These are phyloP conservation scores for Carettochelys insculpta DNA, from an alignment of 2,113 vertebrate species.

Conservation along the genomic window DNA sequence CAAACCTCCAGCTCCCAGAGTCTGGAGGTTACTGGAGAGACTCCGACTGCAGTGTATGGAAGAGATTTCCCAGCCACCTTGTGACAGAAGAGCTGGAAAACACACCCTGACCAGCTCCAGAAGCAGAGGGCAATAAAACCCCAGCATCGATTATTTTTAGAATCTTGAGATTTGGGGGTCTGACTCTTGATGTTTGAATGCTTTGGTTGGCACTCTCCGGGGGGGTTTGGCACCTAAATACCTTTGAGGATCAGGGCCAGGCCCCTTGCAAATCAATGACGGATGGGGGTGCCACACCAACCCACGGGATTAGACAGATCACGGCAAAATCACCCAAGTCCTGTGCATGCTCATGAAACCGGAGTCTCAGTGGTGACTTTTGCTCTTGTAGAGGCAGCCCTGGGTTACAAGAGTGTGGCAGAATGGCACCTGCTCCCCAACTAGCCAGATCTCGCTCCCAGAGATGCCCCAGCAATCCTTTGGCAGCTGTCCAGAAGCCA, in stretches of 20 bases:
- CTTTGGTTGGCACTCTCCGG: not conserved
- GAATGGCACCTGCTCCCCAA: not conserved
- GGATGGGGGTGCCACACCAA: not conserved
- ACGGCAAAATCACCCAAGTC: not conserved
- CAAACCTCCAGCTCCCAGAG: not conserved
- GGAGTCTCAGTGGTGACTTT: not conserved
- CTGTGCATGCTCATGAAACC: not conserved
- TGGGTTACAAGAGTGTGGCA: not conserved
- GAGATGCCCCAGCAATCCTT: not conserved
- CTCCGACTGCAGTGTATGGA: not conserved
- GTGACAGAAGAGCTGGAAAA: not conserved
- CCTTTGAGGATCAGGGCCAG: not conserved
- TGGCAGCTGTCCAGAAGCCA: not conserved
- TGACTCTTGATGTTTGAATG: not conserved
- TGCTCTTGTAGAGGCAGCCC: not conserved
- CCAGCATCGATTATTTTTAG: not conserved
- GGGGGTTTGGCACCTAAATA: not conserved
- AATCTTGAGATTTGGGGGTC: not conserved
- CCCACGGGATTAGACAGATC: not conserved
- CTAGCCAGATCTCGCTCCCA: not conserved
- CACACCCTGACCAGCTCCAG: not conserved
- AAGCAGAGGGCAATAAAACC: not conserved
- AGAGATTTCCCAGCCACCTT: not conserved
- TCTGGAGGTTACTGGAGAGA: not conserved
- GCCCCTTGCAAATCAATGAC: not conserved